phyloP scores from a whole-genome alignment of 1,140 invertebrate species.

The Tenebrio molitor region DNA sequence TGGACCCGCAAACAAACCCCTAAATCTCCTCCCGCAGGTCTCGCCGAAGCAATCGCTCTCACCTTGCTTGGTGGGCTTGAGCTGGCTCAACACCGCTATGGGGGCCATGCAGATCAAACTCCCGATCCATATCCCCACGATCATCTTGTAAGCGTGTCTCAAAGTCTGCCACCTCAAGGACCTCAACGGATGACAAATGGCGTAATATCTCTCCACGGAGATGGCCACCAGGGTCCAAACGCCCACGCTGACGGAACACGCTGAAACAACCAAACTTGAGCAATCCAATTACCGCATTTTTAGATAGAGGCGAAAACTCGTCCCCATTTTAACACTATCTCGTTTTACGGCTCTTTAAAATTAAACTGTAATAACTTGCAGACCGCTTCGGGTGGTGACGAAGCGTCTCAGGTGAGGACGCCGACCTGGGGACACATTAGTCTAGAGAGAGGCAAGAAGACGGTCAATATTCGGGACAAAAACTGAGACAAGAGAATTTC shows the following conservation, averaged over 20 bases:
- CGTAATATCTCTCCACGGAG: constrained; percentile 78
- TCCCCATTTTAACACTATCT: too few species aligned
- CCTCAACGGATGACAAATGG: constrained; percentile 77
- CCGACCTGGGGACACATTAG: too few species aligned
- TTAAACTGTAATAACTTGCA: too few species aligned
- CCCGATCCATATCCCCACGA: constrained; percentile 69
- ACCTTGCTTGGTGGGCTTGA: constrained; percentile 73
- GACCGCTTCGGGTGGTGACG: too few species aligned
- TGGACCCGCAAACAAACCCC: too few species aligned
- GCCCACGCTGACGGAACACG: constrained; percentile 75
- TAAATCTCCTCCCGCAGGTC: background rate
- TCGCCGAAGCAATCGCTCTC: constrained; percentile 45
- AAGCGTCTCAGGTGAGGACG: too few species aligned
- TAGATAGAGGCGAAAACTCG: background rate
- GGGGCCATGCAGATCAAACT: constrained; percentile 73
- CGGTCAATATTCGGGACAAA: background rate
- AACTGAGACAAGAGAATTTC: too few species aligned
- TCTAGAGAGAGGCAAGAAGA: too few species aligned
- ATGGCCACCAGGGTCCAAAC: constrained; percentile 79
- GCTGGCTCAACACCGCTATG: constrained; percentile 74
- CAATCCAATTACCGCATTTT: background rate
- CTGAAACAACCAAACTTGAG: constrained; percentile 67
- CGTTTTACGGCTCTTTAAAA: too few species aligned
- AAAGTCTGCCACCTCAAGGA: constrained; percentile 77
- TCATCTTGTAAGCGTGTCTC: constrained; percentile 75